phyloP scores from a whole-genome alignment of 2,888 invertebrate genomes.

The Tinea pellionella region DNA sequence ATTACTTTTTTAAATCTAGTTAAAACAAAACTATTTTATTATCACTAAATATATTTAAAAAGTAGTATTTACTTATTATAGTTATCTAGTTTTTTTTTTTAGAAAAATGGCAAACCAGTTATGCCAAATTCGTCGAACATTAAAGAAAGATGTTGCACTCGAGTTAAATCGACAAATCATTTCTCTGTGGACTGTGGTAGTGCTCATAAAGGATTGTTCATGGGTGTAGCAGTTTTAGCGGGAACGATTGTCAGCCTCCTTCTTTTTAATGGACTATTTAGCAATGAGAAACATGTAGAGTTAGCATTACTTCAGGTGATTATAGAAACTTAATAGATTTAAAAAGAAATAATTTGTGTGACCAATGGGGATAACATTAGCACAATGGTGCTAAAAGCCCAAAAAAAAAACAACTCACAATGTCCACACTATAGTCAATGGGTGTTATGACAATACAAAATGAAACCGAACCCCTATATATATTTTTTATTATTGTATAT shows the following conservation, averaged over 20 bases:
- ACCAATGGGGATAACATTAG: too few relatives aligned
- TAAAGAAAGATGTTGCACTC: slow-evolving; percentile 35
- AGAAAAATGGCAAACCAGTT: slow-evolving; percentile 10
- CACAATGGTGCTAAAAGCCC: too few relatives aligned
- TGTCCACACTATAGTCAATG: too few relatives aligned
- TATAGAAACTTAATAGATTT: not conserved
- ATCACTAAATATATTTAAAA: too few relatives aligned
- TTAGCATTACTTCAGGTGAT: slow-evolving; percentile 72
- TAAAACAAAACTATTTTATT: too few relatives aligned
- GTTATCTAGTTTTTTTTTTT: not conserved
- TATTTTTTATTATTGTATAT: too few relatives aligned
- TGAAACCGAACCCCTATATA: too few relatives aligned
- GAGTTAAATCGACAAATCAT: slow-evolving; percentile 56
- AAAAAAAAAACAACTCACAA: too few relatives aligned
- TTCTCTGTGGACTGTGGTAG: slow-evolving; percentile 80
- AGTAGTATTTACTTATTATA: too few relatives aligned
- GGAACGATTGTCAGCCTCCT: slow-evolving; percentile 78
- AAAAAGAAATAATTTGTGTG: too few relatives aligned
- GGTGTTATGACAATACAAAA: too few relatives aligned
- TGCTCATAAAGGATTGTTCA: slow-evolving; percentile 76
- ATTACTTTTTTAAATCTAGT: too few relatives aligned
- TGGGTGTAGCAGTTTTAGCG: slow-evolving; percentile 74
- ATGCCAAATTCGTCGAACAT: slow-evolving; percentile 16
- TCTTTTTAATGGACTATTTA: slow-evolving; percentile 76
- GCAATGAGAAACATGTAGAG: slow-evolving; percentile 59